These are phyloP conservation scores for Andricus grossulariae DNA, from an alignment of 1,140 invertebrate genomes.

Conservation along the genomic window DNA sequence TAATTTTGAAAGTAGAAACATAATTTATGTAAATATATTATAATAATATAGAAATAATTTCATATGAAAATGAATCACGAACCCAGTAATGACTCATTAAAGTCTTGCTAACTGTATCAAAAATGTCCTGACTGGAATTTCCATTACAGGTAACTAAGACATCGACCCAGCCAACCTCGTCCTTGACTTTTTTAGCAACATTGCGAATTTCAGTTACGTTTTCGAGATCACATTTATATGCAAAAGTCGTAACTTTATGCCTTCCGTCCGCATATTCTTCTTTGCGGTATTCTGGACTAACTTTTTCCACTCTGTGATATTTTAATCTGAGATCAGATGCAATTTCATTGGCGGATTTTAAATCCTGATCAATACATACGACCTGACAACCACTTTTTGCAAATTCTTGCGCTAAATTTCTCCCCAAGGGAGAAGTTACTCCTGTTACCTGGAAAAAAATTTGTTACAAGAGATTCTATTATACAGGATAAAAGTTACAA, in stretches of 20 bases:
- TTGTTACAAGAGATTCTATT: too few species aligned
- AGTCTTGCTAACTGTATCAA: conserved; percentile 61
- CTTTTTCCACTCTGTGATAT: conserved; percentile 46
- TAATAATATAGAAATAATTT: not conserved
- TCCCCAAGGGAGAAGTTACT: conserved; percentile 63
- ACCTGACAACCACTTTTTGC: conserved; percentile 65
- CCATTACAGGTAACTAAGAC: conserved; percentile 69
- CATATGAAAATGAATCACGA: conserved; percentile 30
- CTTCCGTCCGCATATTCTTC: conserved; percentile 22
- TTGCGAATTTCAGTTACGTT: conserved; percentile 58
- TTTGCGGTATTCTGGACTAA: conserved; percentile 49
- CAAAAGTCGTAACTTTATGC: conserved; percentile 40
- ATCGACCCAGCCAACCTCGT: conserved; percentile 68
- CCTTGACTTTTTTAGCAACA: conserved; percentile 60
- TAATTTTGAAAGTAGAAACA: conserved; percentile 20
- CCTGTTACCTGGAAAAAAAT: conserved; percentile 64
- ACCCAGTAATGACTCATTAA: conserved; percentile 74
- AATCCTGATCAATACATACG: conserved; percentile 66
- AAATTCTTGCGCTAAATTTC: conserved; percentile 66
- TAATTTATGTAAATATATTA: conserved; percentile 6
- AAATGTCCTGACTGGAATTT: conserved; percentile 53
- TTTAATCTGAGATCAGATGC: conserved; percentile 46
- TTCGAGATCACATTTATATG: conserved; percentile 65
- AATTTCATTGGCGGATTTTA: conserved; percentile 51
- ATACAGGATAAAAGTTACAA: too few species aligned